Conservation (phyloP, 2,113 vertebrate genomes). For the Hirundichthys speculiger region DNA sequence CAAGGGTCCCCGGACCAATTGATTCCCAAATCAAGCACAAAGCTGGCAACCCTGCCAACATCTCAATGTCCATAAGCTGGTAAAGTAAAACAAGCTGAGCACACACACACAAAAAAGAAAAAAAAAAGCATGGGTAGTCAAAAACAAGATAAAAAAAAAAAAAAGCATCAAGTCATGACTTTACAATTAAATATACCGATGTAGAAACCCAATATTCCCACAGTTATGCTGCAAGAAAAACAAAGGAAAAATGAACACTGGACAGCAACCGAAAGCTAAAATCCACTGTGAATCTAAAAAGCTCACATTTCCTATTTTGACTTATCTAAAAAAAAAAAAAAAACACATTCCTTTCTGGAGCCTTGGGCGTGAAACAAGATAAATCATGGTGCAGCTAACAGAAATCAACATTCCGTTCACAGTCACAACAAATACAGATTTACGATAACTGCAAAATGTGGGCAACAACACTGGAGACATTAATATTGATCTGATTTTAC, state of each 20-base stretch:
- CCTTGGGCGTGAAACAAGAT: too few relatives aligned
- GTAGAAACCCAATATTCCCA: too few relatives aligned
- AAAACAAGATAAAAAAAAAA: background rate
- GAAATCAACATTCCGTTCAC: slow-evolving; percentile 67
- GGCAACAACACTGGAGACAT: slow-evolving; percentile 41
- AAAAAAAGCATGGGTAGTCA: background rate
- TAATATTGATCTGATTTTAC: slow-evolving; percentile 63
- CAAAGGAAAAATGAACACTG: too few relatives aligned
- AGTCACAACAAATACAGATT: slow-evolving; percentile 57
- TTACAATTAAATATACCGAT: too few relatives aligned
- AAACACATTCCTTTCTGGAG: too few relatives aligned
- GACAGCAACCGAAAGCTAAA: too few relatives aligned
- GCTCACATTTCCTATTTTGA: too few relatives aligned
- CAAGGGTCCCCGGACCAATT: slow-evolving; percentile 29
- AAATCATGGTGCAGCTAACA: slow-evolving; percentile 61
- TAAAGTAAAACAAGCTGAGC: background rate
- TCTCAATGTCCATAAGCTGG: background rate
- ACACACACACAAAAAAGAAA: background rate
- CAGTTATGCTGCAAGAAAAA: too few relatives aligned
- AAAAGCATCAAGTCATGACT: too few relatives aligned
- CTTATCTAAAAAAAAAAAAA: background rate
- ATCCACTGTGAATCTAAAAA: too few relatives aligned
- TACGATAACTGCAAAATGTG: slow-evolving; percentile 40
- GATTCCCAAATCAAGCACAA: slow-evolving; percentile 36
- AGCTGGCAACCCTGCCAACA: background rate